Evolutionary conservation across 2,113 vertebrate genomes (phyloP), one percentile per base, ranked within the genome.

Genomic region (Sardina pilchardus): DNA sequence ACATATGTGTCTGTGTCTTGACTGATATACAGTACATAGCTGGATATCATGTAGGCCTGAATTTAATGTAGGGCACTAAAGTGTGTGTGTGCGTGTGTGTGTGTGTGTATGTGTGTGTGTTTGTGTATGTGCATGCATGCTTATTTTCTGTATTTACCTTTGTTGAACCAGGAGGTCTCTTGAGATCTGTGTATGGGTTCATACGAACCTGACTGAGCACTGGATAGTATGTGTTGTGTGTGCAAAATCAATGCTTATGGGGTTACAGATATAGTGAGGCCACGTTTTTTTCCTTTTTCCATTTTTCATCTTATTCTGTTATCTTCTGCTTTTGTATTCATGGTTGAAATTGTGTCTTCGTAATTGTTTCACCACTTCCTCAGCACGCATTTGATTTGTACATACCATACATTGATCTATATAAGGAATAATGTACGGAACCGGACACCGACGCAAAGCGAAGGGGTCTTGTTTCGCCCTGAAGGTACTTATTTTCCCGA

Each of bases 81-180:
- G 12, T 71, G 42, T 47, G 43, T 78, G 44, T 83, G 82, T 83
- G 59, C 53, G 56, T 82, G 42, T 82, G 53, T 63, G 19, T 67
- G 53, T 19, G 12, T 0, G 53, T 82, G 50, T 82, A 42, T 48
- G 81, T 82, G 39, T 75, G 82, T 26, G 56, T 36, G 59, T 16
- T 34, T 75, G 80, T 21, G 3, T 82, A 42, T 44, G 34, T 7
- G 43, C 36, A 2, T 43, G 53, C 2, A 10, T 7, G 30, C 16
- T 3, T 14, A 30, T 71, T 30, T 30, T 0, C n/a, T 71, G n/a
- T 34, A 63, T 63, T 63, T 63, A 47, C 45, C 21, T 63, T 63
- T 24, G 59, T 47, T 8, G 45, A 47, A 8, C 45, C 45, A 47
- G 12, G 14, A 53, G 16, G 14, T 53, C 3, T 53, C 14, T 53